A percentile compares a stretch with the other conserved stretches of the same genome.
phyloP scores from a whole-genome alignment of 2,888 invertebrate genomes.

The Protula sp. region DNA sequence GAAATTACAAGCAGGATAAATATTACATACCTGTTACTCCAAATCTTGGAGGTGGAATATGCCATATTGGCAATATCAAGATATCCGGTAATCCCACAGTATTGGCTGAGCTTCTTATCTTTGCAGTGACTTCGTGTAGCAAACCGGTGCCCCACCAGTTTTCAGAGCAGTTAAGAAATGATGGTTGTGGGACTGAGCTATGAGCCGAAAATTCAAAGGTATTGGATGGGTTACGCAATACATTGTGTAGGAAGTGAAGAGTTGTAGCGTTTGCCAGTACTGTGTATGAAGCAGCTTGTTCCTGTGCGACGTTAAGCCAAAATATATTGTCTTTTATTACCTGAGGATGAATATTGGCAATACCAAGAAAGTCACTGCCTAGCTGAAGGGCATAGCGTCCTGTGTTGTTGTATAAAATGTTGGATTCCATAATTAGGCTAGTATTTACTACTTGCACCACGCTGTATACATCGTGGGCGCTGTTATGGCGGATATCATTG shows the following conservation, averaged over 20 bases:
- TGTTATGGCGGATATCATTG: neutral
- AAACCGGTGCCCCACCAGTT: conserved; percentile 3
- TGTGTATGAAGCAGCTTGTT: neutral
- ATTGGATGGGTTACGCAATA: neutral
- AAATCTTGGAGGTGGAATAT: neutral
- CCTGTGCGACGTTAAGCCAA: neutral
- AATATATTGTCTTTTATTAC: neutral
- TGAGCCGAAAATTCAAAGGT: neutral
- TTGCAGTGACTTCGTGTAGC: neutral
- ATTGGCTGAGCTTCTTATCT: too few relatives aligned
- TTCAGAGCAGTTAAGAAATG: neutral
- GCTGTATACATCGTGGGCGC: neutral
- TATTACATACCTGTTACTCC: too few relatives aligned
- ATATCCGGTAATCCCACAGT: neutral
- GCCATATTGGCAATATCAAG: too few relatives aligned
- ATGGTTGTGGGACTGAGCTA: too few relatives aligned
- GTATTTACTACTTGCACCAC: neutral
- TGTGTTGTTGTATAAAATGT: conserved; percentile 4
- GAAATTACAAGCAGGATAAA: too few relatives aligned
- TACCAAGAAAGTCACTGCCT: too few relatives aligned
- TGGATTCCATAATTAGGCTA: neutral
- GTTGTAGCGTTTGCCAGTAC: neutral
- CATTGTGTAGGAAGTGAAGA: neutral
- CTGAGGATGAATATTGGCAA: neutral
- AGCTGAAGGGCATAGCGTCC: neutral